Conservation (phyloP, 2,888 invertebrate species). For the Epirrhoe tristata region DNA sequence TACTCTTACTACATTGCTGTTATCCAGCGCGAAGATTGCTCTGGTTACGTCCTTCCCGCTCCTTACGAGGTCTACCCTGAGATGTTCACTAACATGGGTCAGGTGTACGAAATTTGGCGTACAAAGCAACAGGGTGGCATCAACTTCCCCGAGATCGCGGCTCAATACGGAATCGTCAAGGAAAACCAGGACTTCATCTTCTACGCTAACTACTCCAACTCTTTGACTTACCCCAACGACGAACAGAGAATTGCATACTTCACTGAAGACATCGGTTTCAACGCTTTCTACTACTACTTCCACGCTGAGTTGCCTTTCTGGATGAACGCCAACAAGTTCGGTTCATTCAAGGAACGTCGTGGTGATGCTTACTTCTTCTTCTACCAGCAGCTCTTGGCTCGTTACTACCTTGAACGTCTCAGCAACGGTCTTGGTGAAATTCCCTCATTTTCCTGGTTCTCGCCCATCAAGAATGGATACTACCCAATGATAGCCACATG, state of each 20-base stretch:
- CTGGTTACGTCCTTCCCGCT: slow-evolving; percentile 86
- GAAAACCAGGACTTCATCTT: slow-evolving; percentile 75
- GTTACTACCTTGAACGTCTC: slow-evolving; percentile 89
- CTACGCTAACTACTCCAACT: slow-evolving; percentile 86
- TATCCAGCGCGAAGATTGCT: slow-evolving; percentile 84
- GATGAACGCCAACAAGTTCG: slow-evolving; percentile 82
- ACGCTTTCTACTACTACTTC: slow-evolving; percentile 88
- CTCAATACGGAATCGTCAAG: slow-evolving; percentile 69
- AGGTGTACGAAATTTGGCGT: slow-evolving; percentile 75
- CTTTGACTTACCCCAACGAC: slow-evolving; percentile 78
- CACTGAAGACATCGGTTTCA: slow-evolving; percentile 89
- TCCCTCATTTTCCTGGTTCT: slow-evolving; percentile 86
- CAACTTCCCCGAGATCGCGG: slow-evolving; percentile 60
- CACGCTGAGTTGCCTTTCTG: slow-evolving; percentile 87
- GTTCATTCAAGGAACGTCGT: slow-evolving; percentile 81
- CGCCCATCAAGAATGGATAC: slow-evolving; percentile 79
- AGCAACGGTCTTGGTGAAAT: slow-evolving; percentile 87
- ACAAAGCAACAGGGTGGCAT: slow-evolving; percentile 73
- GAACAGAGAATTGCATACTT: slow-evolving; percentile 88
- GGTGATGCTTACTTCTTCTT: slow-evolving; percentile 88
- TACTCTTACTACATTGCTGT: slow-evolving; percentile 87
- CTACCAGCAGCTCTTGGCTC: slow-evolving; percentile 88
- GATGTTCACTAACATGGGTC: slow-evolving; percentile 86
- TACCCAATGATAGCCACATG: slow-evolving; percentile 55
- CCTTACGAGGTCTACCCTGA: slow-evolving; percentile 88